Base-by-base conservation (phyloP, 2,888 invertebrate species). In the Rugalucina vietnamica region DNA sequence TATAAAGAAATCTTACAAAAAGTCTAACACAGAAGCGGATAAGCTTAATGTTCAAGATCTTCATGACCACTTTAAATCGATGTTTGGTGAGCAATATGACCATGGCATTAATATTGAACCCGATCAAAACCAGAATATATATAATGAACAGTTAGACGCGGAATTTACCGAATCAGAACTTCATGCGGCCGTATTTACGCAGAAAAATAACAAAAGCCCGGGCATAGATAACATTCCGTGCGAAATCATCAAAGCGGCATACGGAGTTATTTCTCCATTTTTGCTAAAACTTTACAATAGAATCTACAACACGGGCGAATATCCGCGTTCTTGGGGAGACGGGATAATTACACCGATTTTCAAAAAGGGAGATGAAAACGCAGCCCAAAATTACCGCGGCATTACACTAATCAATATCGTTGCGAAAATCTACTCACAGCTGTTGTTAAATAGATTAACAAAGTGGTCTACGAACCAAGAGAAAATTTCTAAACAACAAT, bases 341-440 rank as follows among this genome's bases (percentile, higher is more conserved):
- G 84, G 84, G 18, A 77, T 84, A 37, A 73, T 81, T 50, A 50
- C 75, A 14, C 81, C 77, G 18, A 77, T 81, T 4, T 78, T 71
- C 37, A 84, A 81, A 49, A 78, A 69, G 24, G 74, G 49, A 29
- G 60, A 43, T 32, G 3, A 14, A 27, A 18, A 24, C n/a, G 49
- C 60, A 27, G 37, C 80, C 1, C 65, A 72, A 14, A 75, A 49
- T 32, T 74, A 34, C 14, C 2, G 80, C 34, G 79, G 74, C 3
- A 75, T 74, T n/a, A 80, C 74, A 14, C 49, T 74, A 1, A 80
- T 54, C 18, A 54, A 81, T 39, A 76, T 81, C 10, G n/a, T 81
- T 24, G 50, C 39, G 21, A 81, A 81, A 54, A 65, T 76, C 18
- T 81, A 76, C 37, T 81, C 81, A 32, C 57, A 76, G 57, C 12